Conservation (phyloP, 2,888 invertebrate genomes). For the Oxytorus armatus region DNA sequence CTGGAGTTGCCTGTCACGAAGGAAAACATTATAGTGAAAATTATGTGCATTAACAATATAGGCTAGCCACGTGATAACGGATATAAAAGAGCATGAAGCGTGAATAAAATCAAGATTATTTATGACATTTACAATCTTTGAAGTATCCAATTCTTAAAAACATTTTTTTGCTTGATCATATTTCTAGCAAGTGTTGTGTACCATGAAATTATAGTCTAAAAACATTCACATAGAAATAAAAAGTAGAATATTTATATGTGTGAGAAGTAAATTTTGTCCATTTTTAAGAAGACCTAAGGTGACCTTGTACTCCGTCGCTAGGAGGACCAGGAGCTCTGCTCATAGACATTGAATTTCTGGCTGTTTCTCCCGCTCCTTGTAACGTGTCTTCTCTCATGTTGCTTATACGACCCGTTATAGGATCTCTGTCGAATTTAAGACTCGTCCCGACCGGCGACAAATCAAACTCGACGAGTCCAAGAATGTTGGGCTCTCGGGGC, state of each 20-base stretch:
- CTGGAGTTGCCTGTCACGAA: constrained; percentile 86
- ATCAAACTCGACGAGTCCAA: constrained; percentile 85
- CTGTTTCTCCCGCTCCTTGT: constrained; percentile 87
- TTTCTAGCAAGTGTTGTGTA: too few relatives aligned
- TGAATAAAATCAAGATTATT: neutral
- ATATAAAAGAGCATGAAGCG: too few relatives aligned
- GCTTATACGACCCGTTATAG: constrained; percentile 90
- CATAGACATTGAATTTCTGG: constrained; percentile 92
- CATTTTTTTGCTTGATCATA: too few relatives aligned
- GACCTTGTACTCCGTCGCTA: constrained; percentile 89
- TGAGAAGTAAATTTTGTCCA: neutral
- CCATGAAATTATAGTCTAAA: too few relatives aligned
- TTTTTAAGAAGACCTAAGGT: constrained; percentile 19
- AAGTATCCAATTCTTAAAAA: too few relatives aligned
- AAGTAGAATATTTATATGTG: neutral
- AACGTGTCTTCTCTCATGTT: constrained; percentile 88
- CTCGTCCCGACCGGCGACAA: constrained; percentile 85
- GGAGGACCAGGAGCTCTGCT: constrained; percentile 91
- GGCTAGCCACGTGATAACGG: too few relatives aligned
- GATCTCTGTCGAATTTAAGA: constrained; percentile 88
- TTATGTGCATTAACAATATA: neutral
- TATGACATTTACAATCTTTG: too few relatives aligned
- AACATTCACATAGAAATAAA: too few relatives aligned
- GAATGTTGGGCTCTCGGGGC: constrained; percentile 86
- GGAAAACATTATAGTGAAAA: neutral